Conservation (phyloP, 2,113 vertebrate species). For the Alligator sinensis region DNA sequence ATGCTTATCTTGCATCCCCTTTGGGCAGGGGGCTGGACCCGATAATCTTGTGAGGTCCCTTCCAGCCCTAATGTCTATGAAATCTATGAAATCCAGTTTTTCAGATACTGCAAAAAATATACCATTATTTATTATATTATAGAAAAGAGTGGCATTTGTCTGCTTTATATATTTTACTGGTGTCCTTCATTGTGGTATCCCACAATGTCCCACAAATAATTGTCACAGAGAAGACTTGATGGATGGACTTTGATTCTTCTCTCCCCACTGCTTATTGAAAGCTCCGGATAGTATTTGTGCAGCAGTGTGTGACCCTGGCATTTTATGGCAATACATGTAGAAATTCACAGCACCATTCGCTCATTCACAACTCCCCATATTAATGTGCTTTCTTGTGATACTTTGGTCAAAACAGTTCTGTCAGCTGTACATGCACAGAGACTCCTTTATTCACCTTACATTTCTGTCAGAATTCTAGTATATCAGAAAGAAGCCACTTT, state of each 20-base stretch:
- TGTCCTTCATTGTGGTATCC: not conserved
- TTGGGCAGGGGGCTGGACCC: too few species aligned
- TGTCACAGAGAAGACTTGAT: not conserved
- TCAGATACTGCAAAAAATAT: not conserved
- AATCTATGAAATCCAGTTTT: too few species aligned
- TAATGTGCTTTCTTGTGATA: not conserved
- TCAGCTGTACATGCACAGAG: not conserved
- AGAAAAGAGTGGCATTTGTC: not conserved
- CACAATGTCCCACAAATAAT: not conserved
- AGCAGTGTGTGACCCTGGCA: not conserved
- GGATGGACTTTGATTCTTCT: not conserved
- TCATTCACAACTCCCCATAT: not conserved
- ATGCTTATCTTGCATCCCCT: too few species aligned
- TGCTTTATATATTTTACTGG: not conserved
- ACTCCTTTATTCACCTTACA: not conserved
- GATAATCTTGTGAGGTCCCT: too few species aligned
- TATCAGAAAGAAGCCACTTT: not conserved
- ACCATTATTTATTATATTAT: not conserved
- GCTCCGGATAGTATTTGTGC: not conserved
- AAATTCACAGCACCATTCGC: not conserved
- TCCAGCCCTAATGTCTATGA: too few species aligned
- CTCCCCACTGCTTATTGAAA: not conserved
- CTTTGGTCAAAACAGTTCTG: not conserved
- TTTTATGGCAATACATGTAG: not conserved
- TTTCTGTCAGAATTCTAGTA: not conserved